Evolutionary conservation across 2,797 vertebrate genomes (phyloP).

Genomic region (Channa striata): DNA sequence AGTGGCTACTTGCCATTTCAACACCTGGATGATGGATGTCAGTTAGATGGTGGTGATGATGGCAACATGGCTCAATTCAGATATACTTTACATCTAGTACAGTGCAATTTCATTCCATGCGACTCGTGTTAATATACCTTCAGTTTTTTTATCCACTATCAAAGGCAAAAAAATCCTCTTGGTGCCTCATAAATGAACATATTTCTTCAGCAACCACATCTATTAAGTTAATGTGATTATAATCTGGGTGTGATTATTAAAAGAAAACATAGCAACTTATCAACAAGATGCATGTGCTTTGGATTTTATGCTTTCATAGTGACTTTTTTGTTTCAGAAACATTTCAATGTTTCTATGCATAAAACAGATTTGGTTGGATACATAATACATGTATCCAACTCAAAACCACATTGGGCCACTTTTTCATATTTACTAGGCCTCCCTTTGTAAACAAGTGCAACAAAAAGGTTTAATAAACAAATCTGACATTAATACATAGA

Average conservation of each 20-base stretch:
- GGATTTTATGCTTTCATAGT: not conserved
- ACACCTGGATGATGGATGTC: constrained; percentile 58
- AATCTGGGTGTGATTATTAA: constrained; percentile 27
- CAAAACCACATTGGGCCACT: constrained; percentile 9
- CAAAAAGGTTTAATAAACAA: not conserved
- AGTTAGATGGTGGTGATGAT: constrained; percentile 49
- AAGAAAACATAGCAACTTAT: constrained; percentile 6
- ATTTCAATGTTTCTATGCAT: constrained; percentile 31
- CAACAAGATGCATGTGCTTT: constrained; percentile 43
- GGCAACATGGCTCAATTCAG: constrained; percentile 32
- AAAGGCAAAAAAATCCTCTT: constrained; percentile 28
- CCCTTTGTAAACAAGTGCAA: not conserved
- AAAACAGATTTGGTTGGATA: constrained; percentile 8
- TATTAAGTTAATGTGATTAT: constrained; percentile 29
- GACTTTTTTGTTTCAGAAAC: not conserved
- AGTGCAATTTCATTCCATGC: not conserved
- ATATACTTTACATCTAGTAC: not conserved
- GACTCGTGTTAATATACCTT: not conserved
- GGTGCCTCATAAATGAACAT: constrained; percentile 4
- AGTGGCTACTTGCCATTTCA: constrained; percentile 61
- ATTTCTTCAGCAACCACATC: constrained; percentile 21
- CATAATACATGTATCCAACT: not conserved
- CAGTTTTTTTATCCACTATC: not conserved
- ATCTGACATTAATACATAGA: too few species aligned
- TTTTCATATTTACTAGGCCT: not conserved